Evolutionary conservation across 37 sponge, comb jelly and placozoan species (phyloP), one percentile per base, ranked within the genome.

Genomic region (Axinella damicornis): DNA sequence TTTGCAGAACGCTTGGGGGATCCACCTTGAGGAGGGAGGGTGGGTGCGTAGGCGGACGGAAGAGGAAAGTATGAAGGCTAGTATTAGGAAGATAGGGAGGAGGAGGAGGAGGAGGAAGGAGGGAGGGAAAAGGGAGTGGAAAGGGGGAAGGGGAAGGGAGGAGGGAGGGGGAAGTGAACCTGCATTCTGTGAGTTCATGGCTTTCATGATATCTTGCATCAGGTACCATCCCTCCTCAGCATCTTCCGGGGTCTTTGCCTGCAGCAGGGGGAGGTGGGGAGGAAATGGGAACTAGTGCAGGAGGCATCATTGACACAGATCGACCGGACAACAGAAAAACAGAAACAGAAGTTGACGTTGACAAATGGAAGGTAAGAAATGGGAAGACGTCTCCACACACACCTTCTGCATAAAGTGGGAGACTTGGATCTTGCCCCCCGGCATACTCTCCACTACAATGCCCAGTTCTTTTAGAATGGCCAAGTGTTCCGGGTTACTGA

Each of bases 201-300:
- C 20, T 57, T 73, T 85, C 65, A 87, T 75, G 53, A 94, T 81
- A 52, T 90, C 88, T 71, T 90, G 88, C 91, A 94, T 90, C 32
- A 94, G 74, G 54, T 58, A 41, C 73, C 83, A 69, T 11, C 94
- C 94, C 22, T 90, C 83, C 67, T 83, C 84, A 22, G 87, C 91
- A 20, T 77, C 87, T 65, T 84, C 68, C 33, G 87, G 70, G 61
- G 66, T 83, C 53, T 65, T 78, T 34, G 94, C 94, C 85, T 86
- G 16, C 27, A 21, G 66, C 9, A 9, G 9, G 6, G 46, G 9
- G 46, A 9, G 46, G 9, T 4, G 46, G 9, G 46, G 46, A 46
- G 9, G 46, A 46, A 46, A 46, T 46, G 46, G 46, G 46, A 9
- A 46, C n/a, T n/a, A n/a, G n/a, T n/a, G n/a, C n/a, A n/a, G n/a